Evolutionary conservation across 1,140 invertebrate species (phyloP), one percentile per base, ranked within the genome.

Genomic region (Adoxophyes honmai): DNA sequence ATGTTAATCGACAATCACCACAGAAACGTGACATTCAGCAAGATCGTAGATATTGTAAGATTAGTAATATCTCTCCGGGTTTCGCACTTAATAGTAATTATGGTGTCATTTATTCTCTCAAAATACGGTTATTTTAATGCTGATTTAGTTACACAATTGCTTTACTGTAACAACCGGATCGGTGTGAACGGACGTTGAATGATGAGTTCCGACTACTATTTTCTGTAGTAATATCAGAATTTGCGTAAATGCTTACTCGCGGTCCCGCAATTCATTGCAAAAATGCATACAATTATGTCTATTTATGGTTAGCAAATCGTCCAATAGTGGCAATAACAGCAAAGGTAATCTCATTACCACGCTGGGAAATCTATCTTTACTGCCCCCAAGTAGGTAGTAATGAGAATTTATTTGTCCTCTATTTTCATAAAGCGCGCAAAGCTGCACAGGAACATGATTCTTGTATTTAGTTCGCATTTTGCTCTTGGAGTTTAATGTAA

Each of bases 341-440:
- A 71, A 72, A 62, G 64, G 71, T 66, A 68, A 74, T 73, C 68
- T 72, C 72, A 81, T 81, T 81, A 75, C 68, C 57, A 61, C 61
- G 65, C 64, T 69, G 64, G 62, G 66, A 75, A 70, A 75, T 78
- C 57, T 79, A 76, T 78, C 73, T 77, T 66, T 59, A 66, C 68
- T 69, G 66, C 21, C 42, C 21, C 42, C 42, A 28, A 48, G 42
- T 18, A 48, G 59, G 64, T 59, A 62, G 63, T 76, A 79, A 78
- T 75, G 70, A 79, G 66, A 78, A 81, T 79, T 79, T 81, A 81
- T 81, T 68, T 76, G 74, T 72, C 67, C 70, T 65, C 68, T 59
- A 75, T 77, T 76, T 77, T 77, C 74, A 78, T 78, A 77, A 75
- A 77, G 75, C 70, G 67, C 60, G 63, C 57, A 54, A 62, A 62